Base-by-base conservation (phyloP, 2,888 invertebrate genomes). In the Zonitis immaculata region DNA sequence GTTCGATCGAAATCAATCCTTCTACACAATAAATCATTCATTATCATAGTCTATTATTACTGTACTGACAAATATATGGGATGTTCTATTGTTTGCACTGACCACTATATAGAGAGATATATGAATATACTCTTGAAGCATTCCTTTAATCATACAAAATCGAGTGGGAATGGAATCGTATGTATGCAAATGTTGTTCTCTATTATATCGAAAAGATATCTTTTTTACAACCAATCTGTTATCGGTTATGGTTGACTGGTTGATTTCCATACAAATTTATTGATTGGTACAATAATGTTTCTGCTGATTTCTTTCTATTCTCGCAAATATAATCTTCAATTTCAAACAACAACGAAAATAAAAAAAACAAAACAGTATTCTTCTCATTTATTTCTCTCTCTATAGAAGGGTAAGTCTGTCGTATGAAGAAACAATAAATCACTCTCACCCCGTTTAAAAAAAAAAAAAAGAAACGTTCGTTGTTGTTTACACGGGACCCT, bases 11-110 rank as follows among this genome's bases (percentile, higher is more conserved):
- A 44, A 44, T 44, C 46, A 48, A 44, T 42, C 39, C 47, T 49
- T 46, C 50, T 54, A 50, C 50, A 46, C 42, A 44, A 39, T 44
- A 47, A 47, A 44, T 26, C 50, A 54, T 54, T 54, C 62, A 62
- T 63, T 64, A 65, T 64, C 62, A n/a, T n/a, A n/a, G 64, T 64
- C 64, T 64, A 56, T 59, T 58, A 53, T 55, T 16, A 9, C n/a
- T 14, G 51, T 54, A 52, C 60, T 66, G 65, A 64, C 64, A 65
- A 56, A 58, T 59, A 59, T 62, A 65, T n/a, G 64, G 56, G 62
- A 52, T 57, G 56, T 54, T 50, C 61, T 54, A 61, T 65, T 61
- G 65, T 65, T 62, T 59, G n/a, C n/a, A n/a, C n/a, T n/a, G n/a
- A 42, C 47, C 47, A 51, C 49, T 47, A 26, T 45, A 46, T 28